A percentile compares a stretch with the other conserved stretches of the same genome.
Evolutionary conservation across 2,888 invertebrate species (phyloP).

Genomic region (Gasteruption jaculator): DNA sequence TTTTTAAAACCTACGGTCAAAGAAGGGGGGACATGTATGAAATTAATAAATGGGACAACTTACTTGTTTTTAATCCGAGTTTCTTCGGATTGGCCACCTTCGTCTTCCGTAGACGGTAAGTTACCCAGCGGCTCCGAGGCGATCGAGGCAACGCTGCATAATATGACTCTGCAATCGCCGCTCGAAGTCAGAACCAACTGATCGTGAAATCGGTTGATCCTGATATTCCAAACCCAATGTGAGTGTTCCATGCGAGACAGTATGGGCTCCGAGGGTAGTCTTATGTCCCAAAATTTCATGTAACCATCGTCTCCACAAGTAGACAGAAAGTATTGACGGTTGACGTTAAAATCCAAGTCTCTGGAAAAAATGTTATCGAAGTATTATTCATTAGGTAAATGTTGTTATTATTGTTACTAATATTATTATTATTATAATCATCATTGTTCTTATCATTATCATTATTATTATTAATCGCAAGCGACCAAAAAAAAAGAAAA

Average conservation of each 20-base stretch:
- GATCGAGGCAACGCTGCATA: conserved; percentile 82
- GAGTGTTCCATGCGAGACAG: conserved; percentile 79
- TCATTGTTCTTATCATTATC: conserved; percentile 1
- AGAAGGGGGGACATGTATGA: conserved; percentile 10
- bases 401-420: background rate
- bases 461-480: too few relatives aligned
- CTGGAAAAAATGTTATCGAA: conserved; percentile 46
- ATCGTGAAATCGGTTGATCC: conserved; percentile 96
- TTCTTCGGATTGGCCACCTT: conserved; percentile 51
- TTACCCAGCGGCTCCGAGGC: conserved; percentile 74
- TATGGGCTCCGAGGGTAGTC: conserved; percentile 75
- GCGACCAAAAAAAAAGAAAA: conserved; percentile 8
- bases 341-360: conserved; percentile 96
- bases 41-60: too few relatives aligned
- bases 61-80: conserved; percentile 53
- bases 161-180: conserved; percentile 87
- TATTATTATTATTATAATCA: conserved; percentile 6
- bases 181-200: conserved; percentile 91
- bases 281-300: conserved; percentile 93
- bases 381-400: conserved; percentile 5
- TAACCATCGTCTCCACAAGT: conserved; percentile 96
- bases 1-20: too few relatives aligned
- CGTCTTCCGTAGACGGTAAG: conserved; percentile 53
- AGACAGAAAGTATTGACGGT: conserved; percentile 89
- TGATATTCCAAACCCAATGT: conserved; percentile 92